Evolutionary conservation across 2,797 vertebrate species (phyloP).

Genomic region (Melanitta fusca): DNA sequence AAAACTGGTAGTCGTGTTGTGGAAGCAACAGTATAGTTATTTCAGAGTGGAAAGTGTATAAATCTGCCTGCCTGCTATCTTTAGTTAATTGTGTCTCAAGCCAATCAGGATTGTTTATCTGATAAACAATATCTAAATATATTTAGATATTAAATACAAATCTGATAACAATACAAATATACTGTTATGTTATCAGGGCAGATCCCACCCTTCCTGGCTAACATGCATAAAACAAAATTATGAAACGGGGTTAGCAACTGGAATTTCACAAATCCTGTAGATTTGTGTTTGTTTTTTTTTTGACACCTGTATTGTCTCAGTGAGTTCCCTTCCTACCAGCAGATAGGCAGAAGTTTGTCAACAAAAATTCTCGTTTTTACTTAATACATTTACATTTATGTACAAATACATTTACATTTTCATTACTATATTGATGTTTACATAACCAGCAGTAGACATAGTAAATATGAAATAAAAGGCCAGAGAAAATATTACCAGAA

Average conservation of each 20-base stretch:
- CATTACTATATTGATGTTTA: not conserved
- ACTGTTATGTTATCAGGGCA: not conserved
- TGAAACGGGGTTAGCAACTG: fast-evolving
- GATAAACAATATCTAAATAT: no score
- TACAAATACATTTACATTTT: not conserved
- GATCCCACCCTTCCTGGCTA: not conserved
- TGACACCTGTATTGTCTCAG: not conserved
- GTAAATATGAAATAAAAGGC: not conserved
- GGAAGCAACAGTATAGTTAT: not conserved
- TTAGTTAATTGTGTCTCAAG: not conserved
- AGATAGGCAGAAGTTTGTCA: not conserved
- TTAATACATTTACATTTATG: not conserved
- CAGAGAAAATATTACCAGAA: not conserved
- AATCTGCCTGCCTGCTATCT: not conserved
- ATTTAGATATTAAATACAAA: not conserved
- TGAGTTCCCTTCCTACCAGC: not conserved
- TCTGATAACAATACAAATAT: not conserved
- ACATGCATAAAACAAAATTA: not conserved
- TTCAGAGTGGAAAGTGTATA: not conserved
- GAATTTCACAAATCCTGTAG: not conserved
- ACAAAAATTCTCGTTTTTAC: not conserved
- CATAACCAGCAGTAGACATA: not conserved
- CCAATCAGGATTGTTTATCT: not conserved
- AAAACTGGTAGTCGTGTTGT: not conserved
- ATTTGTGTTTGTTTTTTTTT: not conserved